Evolutionary conservation across 2,113 vertebrate species (phyloP), one percentile per base, ranked within the genome.

Genomic region (Bubo blakistoni): DNA sequence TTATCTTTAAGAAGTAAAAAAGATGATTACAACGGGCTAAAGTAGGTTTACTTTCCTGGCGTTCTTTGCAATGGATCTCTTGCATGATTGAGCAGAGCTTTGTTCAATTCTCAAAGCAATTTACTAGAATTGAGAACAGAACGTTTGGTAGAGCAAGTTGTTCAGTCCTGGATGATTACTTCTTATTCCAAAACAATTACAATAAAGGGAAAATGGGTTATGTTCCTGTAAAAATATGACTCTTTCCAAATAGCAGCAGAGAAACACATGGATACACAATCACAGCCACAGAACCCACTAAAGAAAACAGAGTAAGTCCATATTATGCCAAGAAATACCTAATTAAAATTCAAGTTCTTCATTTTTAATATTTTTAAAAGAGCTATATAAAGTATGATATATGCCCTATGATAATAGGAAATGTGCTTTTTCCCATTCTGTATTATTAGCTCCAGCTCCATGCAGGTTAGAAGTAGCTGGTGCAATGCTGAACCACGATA

Each of bases 41-140:
- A 86, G 86, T 51, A 97, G 95, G 97, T 97, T 98, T 97, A 92
- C 97, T 97, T 97, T 96, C 47, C 81, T 11, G 24, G 86, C 90
- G 80, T 92, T 96, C 96, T 94, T 95, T 42, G 10, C 95, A 97
- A 97, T 94, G 80, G 97, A 87, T 97, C 97, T 90, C 96, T 94
- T 97, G 95, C 97, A 97, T 97, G 98, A 98, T 97, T 98, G 97
- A 98, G 88, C 96, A 92, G 97, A 96, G 97, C 96, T 98, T 97
- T 98, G 96, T 96, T 98, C 97, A 97, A 98, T 96, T 97, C 98
- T 98, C 98, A 98, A 97, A 98, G 97, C 98, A 98, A 98, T 98
- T 98, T 98, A 95, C 95, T 92, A 97, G 92, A 92, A 97, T 78
- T 95, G 96, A 98, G 97, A 97, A 97, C 95, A 95, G 96, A 97